Conservation (phyloP, 2,888 invertebrate genomes). For the Exocentrus adspersus region DNA sequence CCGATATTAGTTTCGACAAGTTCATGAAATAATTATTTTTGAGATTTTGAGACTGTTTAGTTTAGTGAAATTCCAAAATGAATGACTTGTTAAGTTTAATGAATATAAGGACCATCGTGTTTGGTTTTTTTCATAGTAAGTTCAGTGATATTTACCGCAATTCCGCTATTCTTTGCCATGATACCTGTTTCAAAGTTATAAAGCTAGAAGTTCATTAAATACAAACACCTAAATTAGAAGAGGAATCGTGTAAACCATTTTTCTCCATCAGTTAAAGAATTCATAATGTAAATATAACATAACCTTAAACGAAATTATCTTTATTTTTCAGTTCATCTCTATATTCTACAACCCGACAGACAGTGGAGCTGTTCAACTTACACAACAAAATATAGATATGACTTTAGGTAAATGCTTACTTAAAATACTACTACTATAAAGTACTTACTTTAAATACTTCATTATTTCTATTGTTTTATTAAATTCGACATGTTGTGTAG, state of each 20-base stretch:
- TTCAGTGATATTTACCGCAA: conserved; percentile 34
- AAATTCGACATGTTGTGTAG: too few relatives aligned
- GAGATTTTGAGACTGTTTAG: conserved; percentile 19
- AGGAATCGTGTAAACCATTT: too few relatives aligned
- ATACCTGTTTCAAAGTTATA: conserved; percentile 17
- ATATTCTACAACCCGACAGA: conserved; percentile 79
- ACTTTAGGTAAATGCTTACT: conserved; percentile 75
- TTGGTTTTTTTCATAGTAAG: conserved; percentile 62
- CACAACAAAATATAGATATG: conserved; percentile 83
- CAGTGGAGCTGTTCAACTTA: conserved; percentile 85
- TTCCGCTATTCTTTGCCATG: conserved; percentile 31
- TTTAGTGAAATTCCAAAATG: conserved; percentile 50
- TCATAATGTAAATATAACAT: conserved; percentile 12
- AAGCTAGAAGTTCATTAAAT: neutral
- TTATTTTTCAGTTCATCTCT: conserved; percentile 63
- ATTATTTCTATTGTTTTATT: too few relatives aligned
- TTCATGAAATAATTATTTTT: too few relatives aligned
- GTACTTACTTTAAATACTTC: too few relatives aligned
- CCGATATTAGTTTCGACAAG: too few relatives aligned
- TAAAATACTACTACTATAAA: conserved; percentile 4
- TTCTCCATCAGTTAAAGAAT: too few relatives aligned
- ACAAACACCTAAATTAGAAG: neutral
- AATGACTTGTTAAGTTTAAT: conserved; percentile 53
- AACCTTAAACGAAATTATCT: neutral
- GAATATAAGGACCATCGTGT: conserved; percentile 56